phyloP scores from a whole-genome alignment of 2,797 vertebrate genomes.

The Catharus ustulatus region DNA sequence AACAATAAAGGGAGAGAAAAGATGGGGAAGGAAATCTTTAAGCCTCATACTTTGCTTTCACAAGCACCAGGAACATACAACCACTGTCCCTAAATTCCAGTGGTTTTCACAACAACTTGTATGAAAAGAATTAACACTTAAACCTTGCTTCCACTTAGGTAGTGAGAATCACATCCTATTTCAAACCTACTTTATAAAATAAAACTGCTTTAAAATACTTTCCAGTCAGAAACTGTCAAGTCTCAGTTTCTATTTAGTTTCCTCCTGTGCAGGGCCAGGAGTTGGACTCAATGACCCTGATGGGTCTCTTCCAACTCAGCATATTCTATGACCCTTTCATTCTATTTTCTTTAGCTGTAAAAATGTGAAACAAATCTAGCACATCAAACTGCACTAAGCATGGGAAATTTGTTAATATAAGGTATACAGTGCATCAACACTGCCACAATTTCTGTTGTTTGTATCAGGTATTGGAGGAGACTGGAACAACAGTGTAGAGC shows the following conservation, averaged over 20 bases:
- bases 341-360: not conserved
- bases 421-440: not conserved
- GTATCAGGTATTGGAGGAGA: fast-evolving
- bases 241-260: not conserved
- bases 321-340: not conserved
- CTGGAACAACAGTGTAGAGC: not conserved
- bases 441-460: not conserved
- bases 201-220: not conserved
- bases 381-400: not conserved
- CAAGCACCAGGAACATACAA: not conserved
- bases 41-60: not conserved
- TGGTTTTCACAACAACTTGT: not conserved
- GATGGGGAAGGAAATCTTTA: not conserved
- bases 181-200: not conserved
- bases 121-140: not conserved
- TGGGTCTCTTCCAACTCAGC: not conserved
- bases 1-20: not conserved
- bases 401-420: not conserved
- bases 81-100: not conserved
- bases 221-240: not conserved
- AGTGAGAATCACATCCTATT: not conserved
- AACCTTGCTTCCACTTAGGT: not conserved
- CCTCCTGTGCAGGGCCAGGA: not conserved
- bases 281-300: not conserved
- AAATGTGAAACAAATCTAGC: not conserved